Evolutionary conservation across 2,797 vertebrate genomes (phyloP), one percentile per base, ranked within the genome.

Genomic region (Scarus forsteni): DNA sequence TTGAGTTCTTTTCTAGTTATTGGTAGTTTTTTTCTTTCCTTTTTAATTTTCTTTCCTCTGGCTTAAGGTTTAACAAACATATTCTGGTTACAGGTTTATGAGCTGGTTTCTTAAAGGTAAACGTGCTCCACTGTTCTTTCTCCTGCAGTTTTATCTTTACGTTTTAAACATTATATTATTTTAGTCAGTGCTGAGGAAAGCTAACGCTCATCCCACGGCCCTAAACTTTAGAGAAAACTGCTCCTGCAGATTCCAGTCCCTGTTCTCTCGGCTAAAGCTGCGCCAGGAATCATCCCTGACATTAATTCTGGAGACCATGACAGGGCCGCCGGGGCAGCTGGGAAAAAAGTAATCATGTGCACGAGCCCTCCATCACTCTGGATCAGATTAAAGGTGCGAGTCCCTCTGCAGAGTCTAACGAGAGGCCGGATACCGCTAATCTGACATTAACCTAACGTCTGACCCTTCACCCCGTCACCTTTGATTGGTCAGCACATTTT

Each of bases 391-490:
- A 85, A 89, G 80, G 75, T 77, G 64, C 42, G 2, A 57, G 70
- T 71, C 48, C 13, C 60, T 54, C 50, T 56, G 35, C 74, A 75
- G 51, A 90, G 76, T 75, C 70, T 89, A 90, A 90, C 83, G 79
- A 90, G 88, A 79, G 79, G 89, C 86, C 90, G 85, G 80, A 75
- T 71, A 79, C 80, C 85, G 90, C 91, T 91, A 88, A 91, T 93
- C 88, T 79, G 77, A 88, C 77, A 88, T 93, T 92, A 90, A 80
- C 91, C 89, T 92, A 83, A 89, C 92, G 87, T 85, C 72, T 66
- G 77, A 84, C 75, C 72, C 60, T 81, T 85, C 82, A 89, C 86
- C 88, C 65, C 53, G 70, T 88, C 77, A 85, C 85, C 85, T 91
- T 87, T 92, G 89, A 90, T 88, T 88, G 82, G 54, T 73, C 65